Percentiles rank a stretch among this genome's conserved stretches.
Evolutionary conservation across 2,113 vertebrate species (phyloP).

Genomic region (Motacilla alba): DNA sequence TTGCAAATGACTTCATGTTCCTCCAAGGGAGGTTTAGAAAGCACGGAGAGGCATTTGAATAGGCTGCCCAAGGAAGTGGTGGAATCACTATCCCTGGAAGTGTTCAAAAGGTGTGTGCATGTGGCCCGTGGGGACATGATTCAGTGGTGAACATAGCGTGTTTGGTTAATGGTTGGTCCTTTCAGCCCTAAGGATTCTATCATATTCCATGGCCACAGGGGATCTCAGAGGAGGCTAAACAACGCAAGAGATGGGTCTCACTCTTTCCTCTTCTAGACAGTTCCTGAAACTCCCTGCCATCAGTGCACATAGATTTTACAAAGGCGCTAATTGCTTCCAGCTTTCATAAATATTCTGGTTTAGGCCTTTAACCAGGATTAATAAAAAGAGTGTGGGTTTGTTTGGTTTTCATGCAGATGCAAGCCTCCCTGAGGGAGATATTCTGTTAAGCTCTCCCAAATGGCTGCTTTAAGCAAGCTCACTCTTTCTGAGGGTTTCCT

Average conservation of each 20-base stretch:
- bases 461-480: slow-evolving; percentile 29
- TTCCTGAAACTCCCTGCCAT: not conserved
- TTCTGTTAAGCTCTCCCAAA: slow-evolving; percentile 45
- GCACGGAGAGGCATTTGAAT: not conserved
- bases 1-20: not conserved
- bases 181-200: not conserved
- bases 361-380: slow-evolving; percentile 58
- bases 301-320: slow-evolving; percentile 31
- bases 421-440: slow-evolving; percentile 30
- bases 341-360: slow-evolving; percentile 56
- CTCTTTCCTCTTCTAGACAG: not conserved
- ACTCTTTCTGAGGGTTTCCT: slow-evolving; percentile 15
- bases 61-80: not conserved
- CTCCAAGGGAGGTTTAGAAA: rapidly evolving
- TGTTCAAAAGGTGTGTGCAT: not conserved
- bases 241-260: not conserved
- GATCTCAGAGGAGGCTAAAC: not conserved
- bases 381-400: slow-evolving; percentile 21
- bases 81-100: not conserved
- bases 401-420: slow-evolving; percentile 68
- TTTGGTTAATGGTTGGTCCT: not conserved
- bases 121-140: too few relatives aligned
- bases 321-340: slow-evolving; percentile 47
- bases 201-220: rapidly evolving
- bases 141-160: not conserved